Evolutionary conservation across 2,888 invertebrate genomes (phyloP).

Genomic region (Automeris io): DNA sequence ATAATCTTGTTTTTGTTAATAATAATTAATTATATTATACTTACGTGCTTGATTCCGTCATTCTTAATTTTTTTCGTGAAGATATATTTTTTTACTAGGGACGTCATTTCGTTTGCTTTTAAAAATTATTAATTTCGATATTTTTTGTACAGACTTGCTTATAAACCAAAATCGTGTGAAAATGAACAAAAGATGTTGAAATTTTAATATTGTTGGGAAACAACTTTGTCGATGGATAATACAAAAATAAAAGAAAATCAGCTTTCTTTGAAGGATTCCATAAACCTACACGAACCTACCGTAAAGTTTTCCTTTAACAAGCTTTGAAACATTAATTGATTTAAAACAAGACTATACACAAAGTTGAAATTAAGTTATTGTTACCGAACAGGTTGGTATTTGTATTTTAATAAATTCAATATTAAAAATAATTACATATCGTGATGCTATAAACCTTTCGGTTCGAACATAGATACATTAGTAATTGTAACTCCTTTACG

Average conservation of each 20-base stretch:
- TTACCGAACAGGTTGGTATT: too few species aligned
- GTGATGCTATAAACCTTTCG: too few species aligned
- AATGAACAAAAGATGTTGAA: neutral
- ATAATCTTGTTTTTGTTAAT: too few species aligned
- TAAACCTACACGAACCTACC: neutral
- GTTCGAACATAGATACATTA: too few species aligned
- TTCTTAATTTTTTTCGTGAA: neutral
- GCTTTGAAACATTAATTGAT: too few species aligned
- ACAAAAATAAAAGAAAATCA: neutral
- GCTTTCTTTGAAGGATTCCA: neutral
- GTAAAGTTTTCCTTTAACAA: neutral
- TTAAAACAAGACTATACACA: too few species aligned
- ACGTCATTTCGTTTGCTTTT: neutral
- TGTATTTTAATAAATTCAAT: too few species aligned
- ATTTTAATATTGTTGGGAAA: neutral
- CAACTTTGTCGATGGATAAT: neutral
- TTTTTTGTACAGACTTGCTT: neutral
- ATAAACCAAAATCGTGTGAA: neutral
- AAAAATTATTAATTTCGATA: too few species aligned
- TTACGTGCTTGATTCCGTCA: neutral
- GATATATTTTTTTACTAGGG: neutral
- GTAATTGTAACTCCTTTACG: too few species aligned
- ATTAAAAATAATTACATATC: too few species aligned
- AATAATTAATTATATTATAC: too few species aligned
- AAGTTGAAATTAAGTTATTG: too few species aligned